Evolutionary conservation across 2,888 invertebrate species (phyloP).

Genomic region (Dasypolia templi): DNA sequence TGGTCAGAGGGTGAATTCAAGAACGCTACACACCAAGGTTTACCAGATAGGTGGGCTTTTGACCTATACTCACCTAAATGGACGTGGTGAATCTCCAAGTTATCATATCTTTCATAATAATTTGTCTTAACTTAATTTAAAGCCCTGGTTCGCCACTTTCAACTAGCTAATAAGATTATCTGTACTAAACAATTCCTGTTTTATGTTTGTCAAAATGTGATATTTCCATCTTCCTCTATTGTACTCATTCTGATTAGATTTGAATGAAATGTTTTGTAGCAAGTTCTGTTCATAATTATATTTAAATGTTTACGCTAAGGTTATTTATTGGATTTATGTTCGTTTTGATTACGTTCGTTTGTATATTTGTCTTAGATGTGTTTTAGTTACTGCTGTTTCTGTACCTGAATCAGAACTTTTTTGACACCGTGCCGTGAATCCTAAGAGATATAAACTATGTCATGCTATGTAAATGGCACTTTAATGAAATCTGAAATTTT

Average conservation of each 20-base stretch:
- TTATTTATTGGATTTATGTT: constrained; percentile 75
- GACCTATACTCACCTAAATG: constrained; percentile 90
- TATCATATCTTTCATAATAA: constrained; percentile 66
- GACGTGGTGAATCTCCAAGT: constrained; percentile 89
- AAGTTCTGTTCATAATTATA: constrained; percentile 50
- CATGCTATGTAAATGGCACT: constrained; percentile 9
- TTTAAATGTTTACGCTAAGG: constrained; percentile 65
- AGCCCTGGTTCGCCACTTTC: constrained; percentile 56
- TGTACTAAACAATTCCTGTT: constrained; percentile 27
- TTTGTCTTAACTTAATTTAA: constrained; percentile 63
- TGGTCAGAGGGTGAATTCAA: constrained; percentile 93
- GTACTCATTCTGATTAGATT: constrained; percentile 28
- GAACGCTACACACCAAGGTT: constrained; percentile 92
- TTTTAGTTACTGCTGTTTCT: constrained; percentile 50
- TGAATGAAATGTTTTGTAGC: constrained; percentile 33
- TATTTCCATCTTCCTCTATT: constrained; percentile 37
- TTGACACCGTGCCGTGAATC: constrained; percentile 31
- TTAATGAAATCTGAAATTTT: constrained; percentile 24
- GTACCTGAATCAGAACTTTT: constrained; percentile 31
- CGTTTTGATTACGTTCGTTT: constrained; percentile 69
- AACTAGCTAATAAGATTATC: constrained; percentile 47
- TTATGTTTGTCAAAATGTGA: constrained; percentile 38
- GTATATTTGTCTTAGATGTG: constrained; percentile 65
- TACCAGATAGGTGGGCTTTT: constrained; percentile 94
- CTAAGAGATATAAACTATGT: constrained; percentile 14